phyloP scores from a whole-genome alignment of 2,797 vertebrate genomes.

The Molossus alvarezi region DNA sequence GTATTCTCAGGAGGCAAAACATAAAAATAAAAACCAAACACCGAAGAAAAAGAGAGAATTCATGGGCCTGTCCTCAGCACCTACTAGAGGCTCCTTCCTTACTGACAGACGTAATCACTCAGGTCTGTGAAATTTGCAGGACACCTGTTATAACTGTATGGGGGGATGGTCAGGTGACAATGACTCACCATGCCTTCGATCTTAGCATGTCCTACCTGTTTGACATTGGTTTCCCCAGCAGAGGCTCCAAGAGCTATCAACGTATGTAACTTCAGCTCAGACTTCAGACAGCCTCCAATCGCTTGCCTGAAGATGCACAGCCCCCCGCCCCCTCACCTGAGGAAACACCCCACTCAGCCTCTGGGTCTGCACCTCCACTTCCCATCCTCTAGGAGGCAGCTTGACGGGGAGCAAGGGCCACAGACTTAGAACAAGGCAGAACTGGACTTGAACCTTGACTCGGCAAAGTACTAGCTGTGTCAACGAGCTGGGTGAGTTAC shows the following conservation, averaged over 20 bases:
- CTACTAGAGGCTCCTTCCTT: neutral
- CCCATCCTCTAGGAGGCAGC: neutral
- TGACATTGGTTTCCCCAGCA: neutral
- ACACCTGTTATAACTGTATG: neutral
- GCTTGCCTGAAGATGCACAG: accelerated
- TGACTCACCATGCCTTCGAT: neutral
- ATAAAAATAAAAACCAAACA: neutral
- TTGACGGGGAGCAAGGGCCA: neutral
- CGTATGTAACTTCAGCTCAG: neutral
- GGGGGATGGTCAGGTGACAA: neutral
- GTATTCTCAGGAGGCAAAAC: neutral
- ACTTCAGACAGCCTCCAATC: neutral
- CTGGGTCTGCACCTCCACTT: neutral
- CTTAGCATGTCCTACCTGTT: neutral
- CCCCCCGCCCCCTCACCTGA: neutral
- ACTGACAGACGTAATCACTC: neutral
- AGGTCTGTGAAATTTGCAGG: neutral
- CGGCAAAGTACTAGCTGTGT: neutral
- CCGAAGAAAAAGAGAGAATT: neutral
- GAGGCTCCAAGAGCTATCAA: neutral
- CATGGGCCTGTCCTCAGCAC: neutral
- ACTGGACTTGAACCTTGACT: neutral
- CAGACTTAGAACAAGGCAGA: neutral
- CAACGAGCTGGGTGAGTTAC: neutral
- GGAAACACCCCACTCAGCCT: neutral